Base-by-base conservation (phyloP, 2,113 vertebrate species). In the Anarhynchus alexandrinus region DNA sequence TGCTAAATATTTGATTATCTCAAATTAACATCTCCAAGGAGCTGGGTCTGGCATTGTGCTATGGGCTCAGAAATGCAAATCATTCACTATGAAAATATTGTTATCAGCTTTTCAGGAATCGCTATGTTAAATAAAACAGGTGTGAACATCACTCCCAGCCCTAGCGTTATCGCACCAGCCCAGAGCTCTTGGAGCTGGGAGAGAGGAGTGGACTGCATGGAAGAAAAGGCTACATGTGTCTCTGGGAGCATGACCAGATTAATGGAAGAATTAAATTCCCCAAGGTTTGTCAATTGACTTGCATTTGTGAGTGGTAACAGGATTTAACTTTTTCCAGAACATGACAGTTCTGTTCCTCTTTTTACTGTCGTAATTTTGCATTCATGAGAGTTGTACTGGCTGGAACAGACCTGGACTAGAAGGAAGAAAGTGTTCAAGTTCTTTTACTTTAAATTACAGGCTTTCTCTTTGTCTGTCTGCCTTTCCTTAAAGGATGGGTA, bases 1-100 rank as follows among this genome's bases (percentile, higher is more conserved):
- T 87, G 74, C 66, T 93, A 66, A 90, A 77, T 88, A 78, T 70
- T 93, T 77, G 45, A 82, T 94, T 81, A 52, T 86, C 76, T 92
- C 79, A 49, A 43, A 42, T 27, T 15, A 73, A 70, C 38, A 18
- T 54, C 54, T 77, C 54, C 0, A 6, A 88, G 74, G 66, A 52
- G 90, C 54, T 52, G 59, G 27, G 34, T 23, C 88, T 88, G 90
- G 40, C 59, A 40, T 61, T 76, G 73, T 59, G 45, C 55, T 73
- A 0, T 21, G 51, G 66, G n/a, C 71, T 86, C 87, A 84, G 73
- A 86, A 96, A 91, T 61, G 57, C 78, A 93, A 85, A 67, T 65
- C 32, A 20, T 26, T 71, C 79, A 23, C 71, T 77, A 25, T 45
- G 88, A 77, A 92, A 78, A 71, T 83, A 77, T 3, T 61, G 57